Base-by-base conservation (phyloP, 1,140 invertebrate species). In the Lethocerus indicus region DNA sequence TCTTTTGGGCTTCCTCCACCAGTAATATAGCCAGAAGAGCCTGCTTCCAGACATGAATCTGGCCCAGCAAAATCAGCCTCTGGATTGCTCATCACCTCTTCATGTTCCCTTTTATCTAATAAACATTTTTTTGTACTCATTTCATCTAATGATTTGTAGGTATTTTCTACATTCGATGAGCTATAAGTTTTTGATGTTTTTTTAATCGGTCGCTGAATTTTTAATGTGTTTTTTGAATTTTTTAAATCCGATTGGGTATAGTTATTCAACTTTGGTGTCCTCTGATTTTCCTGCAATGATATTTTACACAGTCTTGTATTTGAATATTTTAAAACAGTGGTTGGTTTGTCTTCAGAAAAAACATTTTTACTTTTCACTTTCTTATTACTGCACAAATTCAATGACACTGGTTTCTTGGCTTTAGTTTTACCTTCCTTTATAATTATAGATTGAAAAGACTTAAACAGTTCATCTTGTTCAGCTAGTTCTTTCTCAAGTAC, bases 1-100 rank as follows among this genome's bases (percentile, higher is more conserved):
- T 68, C 68, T 41, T 64, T 63, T 6, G 67, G 66, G 61, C 68
- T 60, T 64, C 60, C 65, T 12, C 41, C 41, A 58, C 46, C 71
- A 68, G 57, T 71, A 68, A 52, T 18, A 40, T 56, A 56, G 21
- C 55, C 55, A 18, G 55, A 56, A 7, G 50, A 52, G 3, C 16
- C 50, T 41, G 53, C 42, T 14, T 54, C 53, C 27, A 54, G 44
- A 25, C 44, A 47, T 9, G 50, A 51, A 26, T 51, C 50, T 37
- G 29, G 50, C 9, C 48, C 48, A 4, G 29, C n/a, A 21, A 39
- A 27, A 9, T 52, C 50, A 5, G 32, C 40, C 36, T 52, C 50
- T 37, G 29, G 50, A 32, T 47, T 52, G 23, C 50, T 47, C 53
- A 54, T 54, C 16, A 40, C 27, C 20, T 54, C 53, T 16, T 54